Evolutionary conservation across 2,113 vertebrate genomes (phyloP), one percentile per base, ranked within the genome.

Genomic region (Fulica atra): DNA sequence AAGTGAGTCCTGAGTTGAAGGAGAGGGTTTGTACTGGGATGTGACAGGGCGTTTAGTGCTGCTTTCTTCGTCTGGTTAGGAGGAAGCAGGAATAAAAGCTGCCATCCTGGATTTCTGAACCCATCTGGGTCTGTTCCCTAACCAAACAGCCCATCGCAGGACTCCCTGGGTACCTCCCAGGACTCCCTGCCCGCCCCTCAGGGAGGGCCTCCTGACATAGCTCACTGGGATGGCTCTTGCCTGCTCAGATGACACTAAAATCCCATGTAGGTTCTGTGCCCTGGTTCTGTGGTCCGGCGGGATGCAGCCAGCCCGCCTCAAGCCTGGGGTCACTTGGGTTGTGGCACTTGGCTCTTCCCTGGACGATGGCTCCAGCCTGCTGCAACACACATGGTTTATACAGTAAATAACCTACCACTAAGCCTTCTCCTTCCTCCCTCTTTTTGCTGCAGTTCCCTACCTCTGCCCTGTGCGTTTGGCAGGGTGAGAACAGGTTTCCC

Each of bases 241-340:
- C 19, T 42, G 16, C 16, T 79, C 12, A 3, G 42, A 16, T 72
- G 25, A 17, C 57, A 35, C 36, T 29, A 40, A 20, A 36, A 0
- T 6, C n/a, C 69, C 21, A 16, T 0, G 0, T 23, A 4, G 44
- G 48, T 11, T 88, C 71, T 3, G 3, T 82, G 79, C 53, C 51
- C 36, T 24, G 13, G 65, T 36, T 56, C 54, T 6, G 29, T 2
- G 4, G 36, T 50, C 28, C 4, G 3, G 50, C 50, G 56, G 70
- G 42, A 31, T 15, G 56, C 7, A 3, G 20, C 15, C 13, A 0
- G 40, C 79, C 59, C 0, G 6, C 36, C 71, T 53, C 1, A 1
- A 33, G 40, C 60, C 13, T 0, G 2, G 18, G 16, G 36, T 68
- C 71, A 13, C 76, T 64, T 60, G 0, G 0, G 42, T 17, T 46